Percentiles rank a stretch among this genome's conserved stretches.
Conservation (phyloP, 1,140 invertebrate genomes). For the Heliconius himera region DNA sequence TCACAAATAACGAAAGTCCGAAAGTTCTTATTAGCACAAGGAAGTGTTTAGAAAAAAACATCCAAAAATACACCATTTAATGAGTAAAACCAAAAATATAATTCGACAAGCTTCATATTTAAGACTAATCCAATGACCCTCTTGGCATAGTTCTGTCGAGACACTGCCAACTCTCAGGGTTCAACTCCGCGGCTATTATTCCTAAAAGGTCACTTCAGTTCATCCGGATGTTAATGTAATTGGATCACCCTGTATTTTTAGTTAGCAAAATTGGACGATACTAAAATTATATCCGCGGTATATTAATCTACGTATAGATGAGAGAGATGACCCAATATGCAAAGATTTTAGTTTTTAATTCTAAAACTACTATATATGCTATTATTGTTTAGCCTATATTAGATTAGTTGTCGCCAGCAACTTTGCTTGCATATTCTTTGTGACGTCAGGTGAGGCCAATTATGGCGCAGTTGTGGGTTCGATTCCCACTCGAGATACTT, state of each 20-base stretch:
- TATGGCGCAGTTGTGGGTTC: too few relatives aligned
- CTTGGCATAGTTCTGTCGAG: slow-evolving; percentile 34
- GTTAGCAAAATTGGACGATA: neutral
- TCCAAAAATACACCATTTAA: slow-evolving; percentile 14
- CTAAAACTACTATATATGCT: too few relatives aligned
- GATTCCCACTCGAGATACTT: too few relatives aligned
- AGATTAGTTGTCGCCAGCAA: too few relatives aligned
- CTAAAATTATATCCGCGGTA: neutral
- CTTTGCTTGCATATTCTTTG: too few relatives aligned
- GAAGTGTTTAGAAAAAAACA: slow-evolving; percentile 7
- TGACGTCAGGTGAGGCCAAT: too few relatives aligned
- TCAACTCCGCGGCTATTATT: slow-evolving; percentile 33
- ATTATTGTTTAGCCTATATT: too few relatives aligned
- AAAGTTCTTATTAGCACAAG: neutral
- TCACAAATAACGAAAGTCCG: neutral
- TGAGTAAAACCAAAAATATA: slow-evolving; percentile 15
- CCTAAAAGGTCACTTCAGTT: slow-evolving; percentile 36
- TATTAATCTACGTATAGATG: too few relatives aligned
- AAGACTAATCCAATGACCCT: slow-evolving; percentile 38
- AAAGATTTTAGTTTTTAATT: too few relatives aligned
- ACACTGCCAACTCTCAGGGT: slow-evolving; percentile 41
- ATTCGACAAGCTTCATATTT: slow-evolving; percentile 33
- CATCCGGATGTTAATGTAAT: slow-evolving; percentile 20
- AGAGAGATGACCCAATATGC: too few relatives aligned
- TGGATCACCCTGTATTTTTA: slow-evolving; percentile 22